phyloP scores from a whole-genome alignment of 2,113 vertebrate genomes.

The Choloepus hoffmanni region DNA sequence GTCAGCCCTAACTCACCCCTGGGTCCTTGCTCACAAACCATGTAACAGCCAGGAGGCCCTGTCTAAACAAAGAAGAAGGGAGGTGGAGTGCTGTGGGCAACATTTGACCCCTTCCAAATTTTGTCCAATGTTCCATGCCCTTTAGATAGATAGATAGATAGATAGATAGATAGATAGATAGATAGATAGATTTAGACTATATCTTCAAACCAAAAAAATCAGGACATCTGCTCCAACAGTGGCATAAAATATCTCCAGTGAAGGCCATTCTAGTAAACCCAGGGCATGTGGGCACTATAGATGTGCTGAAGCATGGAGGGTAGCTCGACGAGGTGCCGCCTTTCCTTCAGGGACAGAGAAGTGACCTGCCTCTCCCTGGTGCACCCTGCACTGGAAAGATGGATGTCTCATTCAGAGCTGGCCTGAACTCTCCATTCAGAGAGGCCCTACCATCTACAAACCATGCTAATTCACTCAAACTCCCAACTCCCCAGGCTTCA shows the following conservation, averaged over 20 bases:
- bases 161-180: too few species aligned
- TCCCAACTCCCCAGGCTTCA: neutral
- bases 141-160: neutral
- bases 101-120: neutral
- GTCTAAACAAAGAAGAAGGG: neutral
- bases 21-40: fast-evolving
- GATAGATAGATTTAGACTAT: neutral
- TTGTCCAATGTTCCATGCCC: neutral
- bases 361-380: neutral
- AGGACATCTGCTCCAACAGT: neutral
- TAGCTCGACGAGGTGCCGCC: neutral
- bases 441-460: neutral
- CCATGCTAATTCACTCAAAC: neutral
- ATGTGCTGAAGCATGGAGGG: neutral
- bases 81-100: neutral
- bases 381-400: neutral
- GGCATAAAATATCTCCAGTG: too few species aligned
- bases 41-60: neutral
- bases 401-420: neutral
- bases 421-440: neutral
- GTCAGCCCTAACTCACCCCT: neutral
- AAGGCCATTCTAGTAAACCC: neutral
- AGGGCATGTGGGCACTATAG: neutral
- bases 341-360: neutral
- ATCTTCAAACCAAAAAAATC: constrained; percentile 13